phyloP scores from a whole-genome alignment of 2,797 vertebrate genomes.

The Rhincodon typus region DNA sequence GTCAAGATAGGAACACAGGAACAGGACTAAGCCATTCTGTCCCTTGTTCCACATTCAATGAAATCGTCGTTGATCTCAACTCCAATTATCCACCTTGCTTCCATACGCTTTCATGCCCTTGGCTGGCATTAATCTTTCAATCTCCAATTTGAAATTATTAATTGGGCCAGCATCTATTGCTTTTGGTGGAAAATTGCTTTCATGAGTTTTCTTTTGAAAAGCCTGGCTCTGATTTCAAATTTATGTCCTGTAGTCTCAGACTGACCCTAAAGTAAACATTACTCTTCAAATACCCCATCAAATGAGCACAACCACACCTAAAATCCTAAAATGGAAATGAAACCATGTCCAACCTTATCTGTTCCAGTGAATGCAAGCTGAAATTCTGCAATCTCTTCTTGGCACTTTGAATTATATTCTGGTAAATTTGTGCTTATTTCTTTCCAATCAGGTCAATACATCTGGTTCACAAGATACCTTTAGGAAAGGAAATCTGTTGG shows the following conservation, averaged over 20 bases:
- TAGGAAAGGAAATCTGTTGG: no score
- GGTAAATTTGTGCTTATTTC: no score
- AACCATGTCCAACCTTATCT: no score
- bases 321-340: not conserved
- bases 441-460: no score
- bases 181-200: not conserved
- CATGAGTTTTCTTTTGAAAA: not conserved
- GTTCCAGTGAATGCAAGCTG: not conserved
- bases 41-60: not conserved
- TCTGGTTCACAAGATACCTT: no score
- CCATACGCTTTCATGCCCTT: not conserved
- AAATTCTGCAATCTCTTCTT: no score
- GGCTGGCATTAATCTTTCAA: not conserved
- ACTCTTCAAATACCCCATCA: no score
- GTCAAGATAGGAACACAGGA: not conserved
- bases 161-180: not conserved
- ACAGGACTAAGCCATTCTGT: not conserved
- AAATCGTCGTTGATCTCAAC: not conserved
- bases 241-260: no score
- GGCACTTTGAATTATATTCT: no score
- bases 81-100: not conserved
- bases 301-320: no score
- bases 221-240: not conserved
- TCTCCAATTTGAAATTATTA: not conserved
- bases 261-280: no score